Evolutionary conservation across 2,888 invertebrate genomes (phyloP).

Genomic region (Azorinus chamasolen): DNA sequence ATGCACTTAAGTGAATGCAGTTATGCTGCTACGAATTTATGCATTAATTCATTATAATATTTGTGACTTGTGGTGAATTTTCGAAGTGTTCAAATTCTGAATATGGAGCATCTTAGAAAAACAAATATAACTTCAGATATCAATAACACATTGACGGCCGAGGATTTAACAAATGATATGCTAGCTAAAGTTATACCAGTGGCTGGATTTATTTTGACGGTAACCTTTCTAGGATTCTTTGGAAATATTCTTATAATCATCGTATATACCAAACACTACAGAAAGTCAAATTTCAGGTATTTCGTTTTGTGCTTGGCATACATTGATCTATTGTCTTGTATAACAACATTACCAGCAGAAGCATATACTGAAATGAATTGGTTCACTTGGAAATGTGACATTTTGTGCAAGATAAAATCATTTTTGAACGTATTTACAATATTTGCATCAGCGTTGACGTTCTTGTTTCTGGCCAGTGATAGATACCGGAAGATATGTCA

Average conservation of each 20-base stretch:
- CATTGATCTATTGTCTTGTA: conserved; percentile 4
- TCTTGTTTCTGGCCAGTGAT: not conserved
- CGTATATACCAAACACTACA: not conserved
- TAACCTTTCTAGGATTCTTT: not conserved
- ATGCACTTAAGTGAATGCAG: too few species aligned
- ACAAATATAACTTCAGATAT: too few species aligned
- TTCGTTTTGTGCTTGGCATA: conserved; percentile 1
- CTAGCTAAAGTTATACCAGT: not conserved
- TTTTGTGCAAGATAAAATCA: conserved; percentile 8
- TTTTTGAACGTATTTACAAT: conserved; percentile 6
- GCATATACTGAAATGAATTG: not conserved
- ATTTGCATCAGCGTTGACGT: not conserved
- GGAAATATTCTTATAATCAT: conserved; percentile 12
- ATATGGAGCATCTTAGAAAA: too few species aligned
- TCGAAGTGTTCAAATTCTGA: too few species aligned
- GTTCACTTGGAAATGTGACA: not conserved
- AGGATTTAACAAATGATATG: not conserved
- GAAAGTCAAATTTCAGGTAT: not conserved
- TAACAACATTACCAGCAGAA: conserved; percentile 7
- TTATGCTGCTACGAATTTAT: too few species aligned
- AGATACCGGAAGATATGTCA: conserved; percentile 7
- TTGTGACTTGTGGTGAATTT: too few species aligned
- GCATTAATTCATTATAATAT: too few species aligned
- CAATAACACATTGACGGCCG: too few species aligned
- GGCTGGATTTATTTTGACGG: conserved; percentile 1